Base-by-base conservation (phyloP, 2,113 vertebrate species). In the Dasyprocta punctata region DNA sequence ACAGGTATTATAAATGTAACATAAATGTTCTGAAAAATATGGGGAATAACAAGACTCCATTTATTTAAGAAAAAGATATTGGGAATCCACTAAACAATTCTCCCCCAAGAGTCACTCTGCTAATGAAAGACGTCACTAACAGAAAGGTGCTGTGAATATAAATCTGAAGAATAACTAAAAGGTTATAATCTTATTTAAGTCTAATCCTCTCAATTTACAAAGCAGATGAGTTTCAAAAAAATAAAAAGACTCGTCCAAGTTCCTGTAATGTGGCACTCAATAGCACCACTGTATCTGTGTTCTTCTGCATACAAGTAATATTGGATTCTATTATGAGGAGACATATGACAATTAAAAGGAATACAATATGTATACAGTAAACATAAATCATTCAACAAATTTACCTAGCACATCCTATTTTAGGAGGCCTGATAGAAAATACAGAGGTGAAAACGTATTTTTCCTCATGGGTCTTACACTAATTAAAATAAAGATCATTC, bases 181-280 rank as follows among this genome's bases (percentile, higher is more conserved):
- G 5, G 8, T 5, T 28, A 30, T 38, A 28, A 67, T 71, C 52
- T 71, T 65, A 71, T 91, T 88, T 41, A 13, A 56, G 82, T 56
- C 65, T 60, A 83, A n/a, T 41, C 12, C 24, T 95, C 71, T 92
- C 52, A 26, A 89, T 41, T 86, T 86, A 92, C 38, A 92, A 65
- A 89, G 38, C 11, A 77, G 49, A 10, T 52, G 20, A 56, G 33
- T 71, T 90, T 14, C 75, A 81, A 24, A 85, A 95, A 97, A 38
- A 36, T 61, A 63, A 86, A 89, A 83, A 56, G 12, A 90, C 3
- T 24, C 61, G 41, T 41, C 11, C 65, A 85, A 52, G 20, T 60
- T 84, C 67, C 81, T 65, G 2, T 63, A 87, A 63, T 28, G 4
- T 44, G 78, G 19, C 36, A 71, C 17, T 84, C 33, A 73, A 92